Evolutionary conservation across 2,797 vertebrate genomes (phyloP), one percentile per base, ranked within the genome.

Genomic region (Paguma larvata): DNA sequence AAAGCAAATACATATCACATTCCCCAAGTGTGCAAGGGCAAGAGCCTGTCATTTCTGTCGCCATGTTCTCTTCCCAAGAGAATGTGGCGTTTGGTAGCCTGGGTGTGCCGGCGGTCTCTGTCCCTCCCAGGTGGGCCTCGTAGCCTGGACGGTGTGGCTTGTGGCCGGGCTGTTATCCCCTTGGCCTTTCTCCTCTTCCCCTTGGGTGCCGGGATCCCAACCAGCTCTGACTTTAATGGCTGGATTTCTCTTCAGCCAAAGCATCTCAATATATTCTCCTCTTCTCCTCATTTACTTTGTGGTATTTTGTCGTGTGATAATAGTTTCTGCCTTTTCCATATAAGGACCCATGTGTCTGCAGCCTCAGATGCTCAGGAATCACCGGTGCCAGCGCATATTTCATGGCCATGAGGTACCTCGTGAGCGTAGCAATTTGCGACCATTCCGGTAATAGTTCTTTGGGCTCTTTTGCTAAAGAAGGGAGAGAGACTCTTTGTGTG

Each of bases 301-400:
- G 93, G n/a, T 84, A 56, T 96, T 97, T 96, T 96, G 91, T 90
- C 70, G 85, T 84, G 89, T 77, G 84, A 18, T 95, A 79, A 80
- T 82, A 83, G 46, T 80, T 93, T 95, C 84, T 89, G 78, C 84
- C 91, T 95, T 94, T 97, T 70, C 97, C 97, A 96, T 94, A 97
- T 96, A 98, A 98, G 96, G 96, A 53, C 12, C 70, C 78, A 21
- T 68, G 41, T 88, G 41, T 82, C 86, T 77, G 70, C 34, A 73
- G 89, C 80, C 88, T 94, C 46, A 53, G 32, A 82, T 83, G 70
- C 84, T 78, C n/a, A 41, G 93, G 95, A 93, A 10, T 44, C 53
- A 27, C 41, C 51, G 30, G 72, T 25, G 51, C 94, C 79, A 77
- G 16, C 73, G 91, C 89, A n/a, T 72, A 25, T 46, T 86, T 48